phyloP scores from a whole-genome alignment of 2,888 invertebrate genomes.

The Ormyrus thymus region DNA sequence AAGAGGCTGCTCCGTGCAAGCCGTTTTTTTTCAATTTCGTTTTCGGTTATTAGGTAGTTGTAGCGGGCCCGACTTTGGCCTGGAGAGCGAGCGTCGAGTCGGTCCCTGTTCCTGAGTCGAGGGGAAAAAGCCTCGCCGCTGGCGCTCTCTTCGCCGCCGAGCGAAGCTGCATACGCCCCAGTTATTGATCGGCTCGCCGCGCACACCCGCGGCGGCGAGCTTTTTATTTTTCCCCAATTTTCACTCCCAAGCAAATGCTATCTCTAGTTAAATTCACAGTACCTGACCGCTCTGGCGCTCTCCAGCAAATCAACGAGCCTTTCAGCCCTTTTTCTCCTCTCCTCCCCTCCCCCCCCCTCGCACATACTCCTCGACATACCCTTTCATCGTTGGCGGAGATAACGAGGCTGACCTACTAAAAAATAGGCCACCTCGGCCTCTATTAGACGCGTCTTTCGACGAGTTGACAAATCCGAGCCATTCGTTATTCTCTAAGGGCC shows the following conservation, averaged over 20 bases:
- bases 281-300: too few species aligned
- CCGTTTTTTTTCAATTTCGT: too few species aligned
- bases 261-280: too few species aligned
- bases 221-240: too few species aligned
- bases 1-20: too few species aligned
- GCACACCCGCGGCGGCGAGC: neutral
- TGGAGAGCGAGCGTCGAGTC: slow-evolving; percentile 1
- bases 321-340: neutral
- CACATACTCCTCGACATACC: slow-evolving; percentile 3
- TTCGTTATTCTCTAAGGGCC: slow-evolving; percentile 42
- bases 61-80: neutral
- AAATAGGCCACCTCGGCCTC: slow-evolving; percentile 60
- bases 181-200: slow-evolving; percentile 69
- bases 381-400: slow-evolving; percentile 43
- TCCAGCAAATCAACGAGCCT: too few species aligned
- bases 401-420: slow-evolving; percentile 65
- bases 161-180: slow-evolving; percentile 64
- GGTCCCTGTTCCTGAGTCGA: neutral
- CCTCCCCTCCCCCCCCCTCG: neutral
- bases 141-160: too few species aligned
- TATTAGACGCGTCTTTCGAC: neutral
- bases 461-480: slow-evolving; percentile 6
- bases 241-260: too few species aligned
- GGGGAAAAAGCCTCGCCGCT: slow-evolving; percentile 3
- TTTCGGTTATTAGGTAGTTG: too few species aligned